Conservation (phyloP, 2,888 invertebrate species). For the Luperina testacea region DNA sequence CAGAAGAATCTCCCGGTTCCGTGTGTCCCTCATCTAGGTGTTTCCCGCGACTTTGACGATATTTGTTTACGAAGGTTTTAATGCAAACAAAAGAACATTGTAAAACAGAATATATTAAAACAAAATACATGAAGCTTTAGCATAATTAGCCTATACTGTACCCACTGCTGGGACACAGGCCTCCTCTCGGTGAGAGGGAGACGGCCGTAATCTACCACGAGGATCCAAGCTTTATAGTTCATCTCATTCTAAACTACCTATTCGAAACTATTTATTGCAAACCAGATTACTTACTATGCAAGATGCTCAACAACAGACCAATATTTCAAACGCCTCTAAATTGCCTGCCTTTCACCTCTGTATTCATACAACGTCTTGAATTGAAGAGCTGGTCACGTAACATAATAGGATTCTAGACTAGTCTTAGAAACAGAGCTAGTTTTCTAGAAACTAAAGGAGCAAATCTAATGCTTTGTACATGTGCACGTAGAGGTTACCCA, state of each 20-base stretch:
- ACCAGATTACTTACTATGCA: conserved; percentile 13
- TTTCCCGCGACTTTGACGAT: too few species aligned
- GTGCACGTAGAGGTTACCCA: too few species aligned
- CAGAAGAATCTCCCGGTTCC: too few species aligned
- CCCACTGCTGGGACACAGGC: too few species aligned
- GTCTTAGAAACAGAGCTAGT: conserved; percentile 2
- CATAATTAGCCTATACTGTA: too few species aligned
- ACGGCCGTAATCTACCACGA: too few species aligned
- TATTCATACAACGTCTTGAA: conserved; percentile 17
- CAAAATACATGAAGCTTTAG: neutral
- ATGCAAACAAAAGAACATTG: neutral
- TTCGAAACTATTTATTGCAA: neutral
- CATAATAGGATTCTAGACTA: conserved; percentile 11
- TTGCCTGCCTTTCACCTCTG: conserved; percentile 33
- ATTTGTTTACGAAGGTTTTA: neutral
- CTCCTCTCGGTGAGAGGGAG: too few species aligned
- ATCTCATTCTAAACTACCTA: conserved; percentile 5
- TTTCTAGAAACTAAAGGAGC: neutral
- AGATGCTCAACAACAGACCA: conserved; percentile 19
- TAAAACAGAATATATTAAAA: too few species aligned
- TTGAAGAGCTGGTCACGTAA: conserved; percentile 37
- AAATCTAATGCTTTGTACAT: neutral
- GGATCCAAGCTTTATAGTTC: neutral
- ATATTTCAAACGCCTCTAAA: conserved; percentile 22
- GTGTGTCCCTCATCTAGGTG: too few species aligned